These are phyloP conservation scores for Gortyna flavago DNA, from an alignment of 2,888 invertebrate species.

Conservation along the genomic window DNA sequence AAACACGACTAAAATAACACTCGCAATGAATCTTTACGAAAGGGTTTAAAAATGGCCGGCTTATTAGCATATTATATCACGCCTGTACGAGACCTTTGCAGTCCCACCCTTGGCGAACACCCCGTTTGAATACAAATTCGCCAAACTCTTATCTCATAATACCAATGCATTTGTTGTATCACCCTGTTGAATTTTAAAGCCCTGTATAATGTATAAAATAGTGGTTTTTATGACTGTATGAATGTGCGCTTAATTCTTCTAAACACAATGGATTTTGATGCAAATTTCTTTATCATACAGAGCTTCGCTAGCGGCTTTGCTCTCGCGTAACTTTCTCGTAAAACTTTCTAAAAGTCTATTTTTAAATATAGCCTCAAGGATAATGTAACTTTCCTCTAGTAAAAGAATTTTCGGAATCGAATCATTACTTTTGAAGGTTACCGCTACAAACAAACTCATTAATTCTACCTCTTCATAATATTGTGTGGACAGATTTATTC, in stretches of 20 bases:
- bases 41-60: slow-evolving; percentile 65
- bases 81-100: slow-evolving; percentile 65
- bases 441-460: background rate
- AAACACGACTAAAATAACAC: slow-evolving; percentile 44
- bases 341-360: background rate
- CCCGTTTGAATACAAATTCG: slow-evolving; percentile 74
- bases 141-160: slow-evolving; percentile 70
- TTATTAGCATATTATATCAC: slow-evolving; percentile 70
- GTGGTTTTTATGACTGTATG: background rate
- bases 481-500: background rate
- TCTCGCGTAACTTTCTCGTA: background rate
- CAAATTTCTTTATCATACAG: no score
- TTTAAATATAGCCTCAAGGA: background rate
- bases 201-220: slow-evolving; percentile 31
- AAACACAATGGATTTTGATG: background rate
- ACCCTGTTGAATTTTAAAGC: slow-evolving; percentile 57
- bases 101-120: slow-evolving; percentile 61
- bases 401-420: background rate
- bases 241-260: background rate
- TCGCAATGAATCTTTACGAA: slow-evolving; percentile 52
- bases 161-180: slow-evolving; percentile 66
- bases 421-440: background rate
- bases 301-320: background rate
- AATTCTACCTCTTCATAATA: background rate
- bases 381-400: background rate